A percentile compares a stretch with the other conserved stretches of the same genome.
Conservation (phyloP, 2,113 vertebrate species). For the Trichomycterus rosablanca region DNA sequence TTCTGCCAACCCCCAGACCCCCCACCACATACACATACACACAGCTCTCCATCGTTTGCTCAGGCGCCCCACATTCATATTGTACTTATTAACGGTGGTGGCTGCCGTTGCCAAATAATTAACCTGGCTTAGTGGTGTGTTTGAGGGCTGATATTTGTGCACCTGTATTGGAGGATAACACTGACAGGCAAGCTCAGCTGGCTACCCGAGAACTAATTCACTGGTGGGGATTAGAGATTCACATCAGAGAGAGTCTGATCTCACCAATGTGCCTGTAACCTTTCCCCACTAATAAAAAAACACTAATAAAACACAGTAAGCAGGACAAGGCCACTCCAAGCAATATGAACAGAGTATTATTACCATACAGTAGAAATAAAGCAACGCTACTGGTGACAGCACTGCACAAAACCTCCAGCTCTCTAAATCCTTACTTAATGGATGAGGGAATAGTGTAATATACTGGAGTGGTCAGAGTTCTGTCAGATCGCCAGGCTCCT, state of each 20-base stretch:
- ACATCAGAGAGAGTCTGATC: conserved; percentile 31
- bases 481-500: conserved; percentile 3
- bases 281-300: conserved; percentile 67
- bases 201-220: conserved; percentile 9
- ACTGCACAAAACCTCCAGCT: background rate
- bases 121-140: conserved; percentile 64
- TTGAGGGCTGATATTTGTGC: conserved; percentile 60
- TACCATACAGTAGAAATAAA: conserved; percentile 32
- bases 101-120: conserved; percentile 66
- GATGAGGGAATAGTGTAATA: conserved; percentile 32
- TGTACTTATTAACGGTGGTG: conserved; percentile 57
- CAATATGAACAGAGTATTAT: conserved; percentile 44
- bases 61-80: conserved; percentile 49
- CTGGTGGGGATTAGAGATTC: conserved; percentile 24
- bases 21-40: conserved; percentile 45
- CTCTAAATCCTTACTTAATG: conserved; percentile 23
- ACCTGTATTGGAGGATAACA: conserved; percentile 54
- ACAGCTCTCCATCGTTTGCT: conserved; percentile 47
- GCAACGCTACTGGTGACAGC: conserved; percentile 24
- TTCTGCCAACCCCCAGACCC: conserved; percentile 59
- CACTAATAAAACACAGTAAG: conserved; percentile 60
- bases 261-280: conserved; percentile 60
- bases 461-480: conserved; percentile 24
- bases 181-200: conserved; percentile 57
- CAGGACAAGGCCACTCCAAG: conserved; percentile 43